phyloP scores from a whole-genome alignment of 23 tunicate species.

The Trididemnum nubilum region DNA sequence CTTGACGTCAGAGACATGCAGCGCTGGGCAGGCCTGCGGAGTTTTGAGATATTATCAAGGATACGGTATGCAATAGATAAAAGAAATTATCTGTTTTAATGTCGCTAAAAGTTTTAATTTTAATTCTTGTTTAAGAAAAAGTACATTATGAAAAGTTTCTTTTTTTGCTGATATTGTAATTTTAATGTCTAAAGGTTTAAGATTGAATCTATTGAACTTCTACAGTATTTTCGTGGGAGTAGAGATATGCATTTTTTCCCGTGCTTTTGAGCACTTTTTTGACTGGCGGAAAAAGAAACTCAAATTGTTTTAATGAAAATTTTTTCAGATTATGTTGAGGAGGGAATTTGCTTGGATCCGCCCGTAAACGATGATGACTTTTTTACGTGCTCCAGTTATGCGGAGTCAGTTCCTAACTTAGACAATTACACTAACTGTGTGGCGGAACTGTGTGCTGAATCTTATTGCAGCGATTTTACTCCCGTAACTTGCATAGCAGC shows the following conservation, averaged over 20 bases:
- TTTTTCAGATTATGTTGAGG: background rate
- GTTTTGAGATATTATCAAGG: too few relatives aligned
- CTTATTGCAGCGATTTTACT: background rate
- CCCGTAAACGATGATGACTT: background rate
- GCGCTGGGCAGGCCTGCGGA: too few relatives aligned
- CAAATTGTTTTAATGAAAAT: too few relatives aligned
- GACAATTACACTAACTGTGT: background rate
- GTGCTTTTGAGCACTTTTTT: too few relatives aligned
- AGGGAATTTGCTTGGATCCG: background rate
- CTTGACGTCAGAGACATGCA: too few relatives aligned
- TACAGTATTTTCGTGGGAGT: too few relatives aligned
- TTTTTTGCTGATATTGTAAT: too few relatives aligned
- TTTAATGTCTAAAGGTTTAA: too few relatives aligned
- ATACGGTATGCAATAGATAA: background rate
- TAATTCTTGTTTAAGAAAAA: background rate
- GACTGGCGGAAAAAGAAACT: too few relatives aligned
- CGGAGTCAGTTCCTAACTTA: background rate
- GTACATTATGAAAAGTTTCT: too few relatives aligned
- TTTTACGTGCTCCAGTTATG: background rate
- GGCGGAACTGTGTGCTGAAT: background rate
- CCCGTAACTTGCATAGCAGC: background rate
- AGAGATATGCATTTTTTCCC: too few relatives aligned
- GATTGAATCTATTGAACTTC: too few relatives aligned
- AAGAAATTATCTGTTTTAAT: background rate
- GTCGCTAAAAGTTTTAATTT: background rate